Conservation (phyloP, 64 coral and sea anemone species). For the Platygyra sinensis region DNA sequence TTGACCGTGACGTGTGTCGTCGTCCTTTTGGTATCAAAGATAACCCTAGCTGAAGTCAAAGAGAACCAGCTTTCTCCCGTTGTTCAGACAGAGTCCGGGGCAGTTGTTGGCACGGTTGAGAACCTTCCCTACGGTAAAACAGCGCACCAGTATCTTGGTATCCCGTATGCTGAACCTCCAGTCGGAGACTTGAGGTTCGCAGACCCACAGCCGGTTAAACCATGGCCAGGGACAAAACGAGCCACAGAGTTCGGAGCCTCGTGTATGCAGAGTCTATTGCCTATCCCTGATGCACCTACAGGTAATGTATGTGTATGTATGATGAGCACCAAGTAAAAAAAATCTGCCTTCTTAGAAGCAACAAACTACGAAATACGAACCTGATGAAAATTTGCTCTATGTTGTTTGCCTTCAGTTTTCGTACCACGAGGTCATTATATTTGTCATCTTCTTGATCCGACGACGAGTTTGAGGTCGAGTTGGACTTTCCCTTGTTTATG, state of each 20-base stretch:
- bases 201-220: constrained; percentile 12
- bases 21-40: neutral
- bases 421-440: no score
- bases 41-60: neutral
- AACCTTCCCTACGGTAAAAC: constrained; percentile 4
- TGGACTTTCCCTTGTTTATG: no score
- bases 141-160: constrained; percentile 44
- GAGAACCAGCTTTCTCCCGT: neutral
- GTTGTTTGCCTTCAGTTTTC: no score
- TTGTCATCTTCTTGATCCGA: no score
- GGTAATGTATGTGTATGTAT: no score
- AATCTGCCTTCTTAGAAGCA: no score
- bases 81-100: constrained; percentile 18
- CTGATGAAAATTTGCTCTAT: no score
- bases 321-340: no score
- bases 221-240: constrained; percentile 17
- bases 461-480: no score
- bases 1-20: neutral
- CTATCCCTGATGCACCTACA: no score
- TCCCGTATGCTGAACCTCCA: constrained; percentile 69
- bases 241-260: neutral
- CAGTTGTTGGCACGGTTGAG: constrained; percentile 13
- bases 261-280: neutral
- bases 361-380: no score
- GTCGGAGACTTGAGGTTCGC: constrained; percentile 51